A percentile compares a stretch with the other conserved stretches of the same genome.
phyloP scores from a whole-genome alignment of 2,797 vertebrate species.

The Chelidonichthys spinosus region DNA sequence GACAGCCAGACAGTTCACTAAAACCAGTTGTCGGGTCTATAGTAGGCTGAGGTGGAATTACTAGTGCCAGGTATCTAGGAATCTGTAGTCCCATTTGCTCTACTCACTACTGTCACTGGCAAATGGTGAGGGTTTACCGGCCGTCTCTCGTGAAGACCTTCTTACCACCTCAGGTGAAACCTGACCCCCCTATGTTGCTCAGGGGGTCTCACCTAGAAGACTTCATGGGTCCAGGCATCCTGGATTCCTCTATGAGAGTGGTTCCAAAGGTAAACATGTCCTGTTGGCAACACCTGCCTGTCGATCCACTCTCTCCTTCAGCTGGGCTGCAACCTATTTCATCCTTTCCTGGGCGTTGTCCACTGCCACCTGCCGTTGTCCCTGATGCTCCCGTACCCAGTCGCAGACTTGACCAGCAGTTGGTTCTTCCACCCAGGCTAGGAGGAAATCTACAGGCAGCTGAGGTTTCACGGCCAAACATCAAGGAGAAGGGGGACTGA shows the following conservation, averaged over 20 bases:
- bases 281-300: neutral
- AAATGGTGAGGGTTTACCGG: no score
- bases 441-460: neutral
- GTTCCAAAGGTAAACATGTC: conserved; percentile 10
- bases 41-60: no score
- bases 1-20: no score
- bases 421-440: neutral
- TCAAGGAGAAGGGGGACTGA: neutral
- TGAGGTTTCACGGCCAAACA: conserved; percentile 1
- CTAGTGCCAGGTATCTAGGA: no score
- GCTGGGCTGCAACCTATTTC: neutral
- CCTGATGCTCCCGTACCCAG: neutral
- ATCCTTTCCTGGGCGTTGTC: conserved; percentile 12
- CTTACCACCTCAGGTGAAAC: no score
- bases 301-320: conserved; percentile 5
- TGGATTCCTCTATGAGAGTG: conserved; percentile 12
- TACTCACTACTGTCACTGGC: no score
- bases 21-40: no score
- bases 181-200: neutral
- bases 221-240: neutral
- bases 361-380: neutral
- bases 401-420: neutral
- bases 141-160: no score
- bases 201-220: neutral
- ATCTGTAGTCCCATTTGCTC: no score